Evolutionary conservation across 1,140 invertebrate species (phyloP), one percentile per base, ranked within the genome.

Genomic region (Platorchestia sp.): DNA sequence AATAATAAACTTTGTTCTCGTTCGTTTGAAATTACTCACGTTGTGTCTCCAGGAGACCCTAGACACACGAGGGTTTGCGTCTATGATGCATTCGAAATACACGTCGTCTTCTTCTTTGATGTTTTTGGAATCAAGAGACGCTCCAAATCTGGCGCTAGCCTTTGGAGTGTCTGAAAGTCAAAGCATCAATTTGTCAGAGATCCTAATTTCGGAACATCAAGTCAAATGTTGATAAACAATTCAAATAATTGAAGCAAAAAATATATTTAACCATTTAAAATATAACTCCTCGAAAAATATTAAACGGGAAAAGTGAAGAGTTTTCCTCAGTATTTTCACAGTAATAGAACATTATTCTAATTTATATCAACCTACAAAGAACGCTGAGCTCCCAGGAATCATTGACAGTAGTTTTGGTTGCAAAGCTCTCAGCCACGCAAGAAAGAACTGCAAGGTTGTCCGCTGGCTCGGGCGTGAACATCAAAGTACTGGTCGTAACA

Each of bases 41-140:
- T 99, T 98, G 97, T 99, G 99, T 96, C 98, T 98, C 99, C 99
- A 99, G 97, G 99, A 98, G 45, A 99, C 98, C 97, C 98, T 98
- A 97, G 98, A 98, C 42, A 98, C 98, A 91, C 98, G 97, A 0
- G 99, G 99, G 97, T 98, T 98, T 0, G 99, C 98, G 95, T 98
- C 98, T 95, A 99, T 98, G 96, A 98, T 97, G 97, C 99, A 99
- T 97, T 99, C 98, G 97, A 99, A 99, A 97, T 99, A 99, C 42
- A 99, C 98, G 97, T 99, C 99, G 45, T 98, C 98, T 43, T 98
- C 98, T 97, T 99, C 98, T 95, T 98, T 98, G 95, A 99, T 98
- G 95, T 95, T 96, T 19, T 47, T 45, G 14, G 91, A 75, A 47
- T 96, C 91, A 43, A 96, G 96, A 40, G 96, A 96, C 22, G 96